Conservation (phyloP, 2,113 vertebrate species). For the Leptocoma aspasia region DNA sequence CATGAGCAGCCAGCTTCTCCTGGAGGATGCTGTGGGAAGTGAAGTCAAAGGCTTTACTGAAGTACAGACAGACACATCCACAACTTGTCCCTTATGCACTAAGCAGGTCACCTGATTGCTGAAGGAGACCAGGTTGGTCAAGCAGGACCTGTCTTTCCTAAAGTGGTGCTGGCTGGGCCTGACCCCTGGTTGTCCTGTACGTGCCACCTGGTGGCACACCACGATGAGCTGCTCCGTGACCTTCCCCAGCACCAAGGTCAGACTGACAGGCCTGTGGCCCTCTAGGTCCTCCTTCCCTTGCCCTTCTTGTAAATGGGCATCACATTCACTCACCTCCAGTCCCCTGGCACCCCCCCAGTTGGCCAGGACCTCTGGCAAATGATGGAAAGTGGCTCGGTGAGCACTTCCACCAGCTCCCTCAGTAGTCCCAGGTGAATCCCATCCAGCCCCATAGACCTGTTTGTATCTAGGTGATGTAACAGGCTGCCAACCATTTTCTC, state of each 20-base stretch:
- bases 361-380: not conserved
- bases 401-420: not conserved
- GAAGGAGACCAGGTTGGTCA: not conserved
- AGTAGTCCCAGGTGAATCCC: not conserved
- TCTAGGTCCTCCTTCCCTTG: not conserved
- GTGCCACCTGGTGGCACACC: too few relatives aligned
- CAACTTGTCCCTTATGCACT: not conserved
- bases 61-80: not conserved
- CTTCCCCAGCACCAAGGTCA: not conserved
- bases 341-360: not conserved
- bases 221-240: not conserved
- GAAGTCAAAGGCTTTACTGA: not conserved
- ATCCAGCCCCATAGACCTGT: too few relatives aligned
- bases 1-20: not conserved
- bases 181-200: not conserved
- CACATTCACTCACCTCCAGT: not conserved
- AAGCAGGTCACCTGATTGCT: not conserved
- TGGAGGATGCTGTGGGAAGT: not conserved
- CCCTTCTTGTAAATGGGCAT: too few relatives aligned
- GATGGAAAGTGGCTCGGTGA: not conserved
- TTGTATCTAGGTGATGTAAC: not conserved
- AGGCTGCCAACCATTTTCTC: rapidly evolving
- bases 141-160: not conserved
- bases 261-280: not conserved
- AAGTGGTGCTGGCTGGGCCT: not conserved